Conservation (phyloP, 2,888 invertebrate genomes). For the Agrotis clavis region DNA sequence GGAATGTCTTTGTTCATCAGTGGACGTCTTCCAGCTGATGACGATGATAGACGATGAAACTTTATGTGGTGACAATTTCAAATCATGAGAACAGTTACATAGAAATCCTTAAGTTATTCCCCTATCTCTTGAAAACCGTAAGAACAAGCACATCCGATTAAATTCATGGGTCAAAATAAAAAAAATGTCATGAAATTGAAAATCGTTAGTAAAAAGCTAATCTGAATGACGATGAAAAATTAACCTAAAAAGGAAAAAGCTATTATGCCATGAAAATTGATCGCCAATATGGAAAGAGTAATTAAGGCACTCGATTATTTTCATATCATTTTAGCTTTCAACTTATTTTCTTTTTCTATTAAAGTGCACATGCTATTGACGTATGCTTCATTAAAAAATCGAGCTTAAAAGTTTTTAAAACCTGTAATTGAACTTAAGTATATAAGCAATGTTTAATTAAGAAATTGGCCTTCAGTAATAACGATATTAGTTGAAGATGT, state of each 20-base stretch:
- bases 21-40: too few relatives aligned
- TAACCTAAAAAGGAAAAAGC: neutral
- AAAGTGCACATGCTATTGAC: conserved; percentile 16
- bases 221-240: neutral
- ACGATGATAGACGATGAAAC: too few relatives aligned
- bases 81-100: neutral
- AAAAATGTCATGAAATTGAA: neutral
- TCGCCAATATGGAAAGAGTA: conserved; percentile 26
- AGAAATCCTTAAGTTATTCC: neutral
- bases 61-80: neutral
- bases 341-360: conserved; percentile 1
- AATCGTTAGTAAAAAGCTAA: neutral
- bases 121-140: neutral
- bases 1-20: too few relatives aligned
- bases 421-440: conserved; percentile 1
- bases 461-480: conserved; percentile 27
- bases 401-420: conserved; percentile 14
- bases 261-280: conserved; percentile 20
- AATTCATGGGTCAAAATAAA: neutral
- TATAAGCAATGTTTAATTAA: conserved; percentile 18
- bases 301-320: conserved; percentile 37
- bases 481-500: conserved; percentile 30
- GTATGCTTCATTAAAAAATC: conserved; percentile 32
- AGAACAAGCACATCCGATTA: neutral
- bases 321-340: conserved; percentile 31